Percentiles rank a stretch among this genome's conserved stretches.
These are phyloP conservation scores for Cetoscarus ocellatus DNA, from an alignment of 2,797 vertebrate genomes.

Conservation along the genomic window DNA sequence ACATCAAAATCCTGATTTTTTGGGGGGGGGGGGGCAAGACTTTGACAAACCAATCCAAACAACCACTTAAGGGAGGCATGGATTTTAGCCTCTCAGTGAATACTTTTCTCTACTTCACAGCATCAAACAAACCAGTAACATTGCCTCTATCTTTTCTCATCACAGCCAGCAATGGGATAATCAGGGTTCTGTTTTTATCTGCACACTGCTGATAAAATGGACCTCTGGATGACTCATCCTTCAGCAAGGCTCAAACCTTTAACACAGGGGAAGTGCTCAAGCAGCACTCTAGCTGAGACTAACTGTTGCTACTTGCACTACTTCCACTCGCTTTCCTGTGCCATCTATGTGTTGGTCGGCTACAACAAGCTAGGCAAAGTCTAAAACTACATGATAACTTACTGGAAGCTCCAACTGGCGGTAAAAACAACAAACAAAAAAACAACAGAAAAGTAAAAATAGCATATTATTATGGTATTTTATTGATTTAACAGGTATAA, in stretches of 20 bases:
- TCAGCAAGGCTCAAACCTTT: constrained; percentile 5
- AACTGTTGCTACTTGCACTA: constrained; percentile 12
- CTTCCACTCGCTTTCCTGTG: constrained; percentile 22
- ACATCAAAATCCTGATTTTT: constrained; percentile 19
- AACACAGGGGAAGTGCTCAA: neutral
- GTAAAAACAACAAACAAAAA: constrained; percentile 6
- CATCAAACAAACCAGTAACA: constrained; percentile 18
- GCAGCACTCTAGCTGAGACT: constrained; percentile 16
- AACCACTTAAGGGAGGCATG: constrained; percentile 9
- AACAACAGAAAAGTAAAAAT: constrained; percentile 14
- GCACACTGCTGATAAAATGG: neutral
- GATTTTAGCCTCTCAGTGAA: constrained; percentile 4
- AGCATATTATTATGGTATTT: neutral
- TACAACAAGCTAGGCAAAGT: constrained; percentile 27
- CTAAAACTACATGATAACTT: constrained; percentile 47
- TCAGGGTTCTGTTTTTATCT: too few species aligned
- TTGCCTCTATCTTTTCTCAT: constrained; percentile 2
- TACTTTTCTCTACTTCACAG: neutral
- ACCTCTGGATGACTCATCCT: constrained; percentile 1
- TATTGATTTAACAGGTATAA: neutral
- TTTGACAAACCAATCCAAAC: constrained; percentile 11
- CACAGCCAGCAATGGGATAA: neutral
- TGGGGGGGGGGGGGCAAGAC: too few species aligned
- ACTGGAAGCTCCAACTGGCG: constrained; percentile 61
- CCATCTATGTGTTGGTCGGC: constrained; percentile 15